phyloP scores from a whole-genome alignment of 2,113 vertebrate species.

The Strigops habroptila region DNA sequence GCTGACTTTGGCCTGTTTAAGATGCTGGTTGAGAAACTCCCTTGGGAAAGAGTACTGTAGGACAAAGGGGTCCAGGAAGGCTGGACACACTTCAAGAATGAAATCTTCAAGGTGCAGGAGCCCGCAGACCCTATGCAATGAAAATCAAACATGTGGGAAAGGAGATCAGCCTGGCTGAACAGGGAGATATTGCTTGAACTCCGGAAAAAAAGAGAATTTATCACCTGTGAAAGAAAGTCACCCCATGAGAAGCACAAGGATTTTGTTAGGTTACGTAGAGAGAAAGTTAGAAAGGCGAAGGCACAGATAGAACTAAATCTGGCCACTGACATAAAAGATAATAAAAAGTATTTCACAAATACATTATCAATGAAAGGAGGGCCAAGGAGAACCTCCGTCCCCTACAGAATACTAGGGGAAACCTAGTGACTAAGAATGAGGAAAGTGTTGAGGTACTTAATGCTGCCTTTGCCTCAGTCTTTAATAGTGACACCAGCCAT shows the following conservation, averaged over 20 bases:
- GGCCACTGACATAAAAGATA: neutral
- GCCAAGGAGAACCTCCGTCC: neutral
- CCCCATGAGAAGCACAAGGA: neutral
- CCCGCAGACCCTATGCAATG: neutral
- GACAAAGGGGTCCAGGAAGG: neutral
- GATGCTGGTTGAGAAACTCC: neutral
- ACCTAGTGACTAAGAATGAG: neutral
- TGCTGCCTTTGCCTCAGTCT: neutral
- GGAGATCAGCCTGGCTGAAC: neutral
- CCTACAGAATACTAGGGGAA: neutral
- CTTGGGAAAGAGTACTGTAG: neutral
- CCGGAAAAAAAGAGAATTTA: neutral
- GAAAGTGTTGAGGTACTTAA: neutral
- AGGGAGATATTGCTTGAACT: neutral
- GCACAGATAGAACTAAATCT: neutral
- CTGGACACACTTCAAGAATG: neutral
- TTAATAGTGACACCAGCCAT: neutral
- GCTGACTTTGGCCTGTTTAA: neutral
- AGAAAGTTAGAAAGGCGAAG: neutral
- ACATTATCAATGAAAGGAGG: neutral
- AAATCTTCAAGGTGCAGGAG: neutral
- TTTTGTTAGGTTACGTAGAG: neutral
- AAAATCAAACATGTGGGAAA: neutral
- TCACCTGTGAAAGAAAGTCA: neutral
- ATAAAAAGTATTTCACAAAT: neutral